Conservation (phyloP, 2,113 vertebrate genomes). For the Notarius lentiginosus region DNA sequence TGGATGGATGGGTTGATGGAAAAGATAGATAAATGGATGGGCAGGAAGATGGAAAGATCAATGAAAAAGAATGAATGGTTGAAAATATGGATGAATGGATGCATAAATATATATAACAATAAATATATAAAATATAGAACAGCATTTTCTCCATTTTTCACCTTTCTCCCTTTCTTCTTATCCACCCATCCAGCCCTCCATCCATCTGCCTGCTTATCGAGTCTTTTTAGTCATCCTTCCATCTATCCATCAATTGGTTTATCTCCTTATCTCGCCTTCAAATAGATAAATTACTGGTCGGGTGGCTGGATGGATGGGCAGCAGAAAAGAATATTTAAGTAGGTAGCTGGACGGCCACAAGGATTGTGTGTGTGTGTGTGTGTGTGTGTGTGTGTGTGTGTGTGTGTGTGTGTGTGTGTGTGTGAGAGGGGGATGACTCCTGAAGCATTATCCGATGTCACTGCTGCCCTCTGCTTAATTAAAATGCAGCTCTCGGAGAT, state of each 20-base stretch:
- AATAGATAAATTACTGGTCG: neutral
- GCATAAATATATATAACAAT: neutral
- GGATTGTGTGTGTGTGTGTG: no score
- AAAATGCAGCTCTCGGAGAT: neutral
- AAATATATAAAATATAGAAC: no score
- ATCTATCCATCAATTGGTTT: neutral
- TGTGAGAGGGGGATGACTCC: neutral
- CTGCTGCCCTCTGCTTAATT: conserved; percentile 8
- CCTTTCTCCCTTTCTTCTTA: neutral
- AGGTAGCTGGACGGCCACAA: neutral
- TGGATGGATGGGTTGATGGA: no score
- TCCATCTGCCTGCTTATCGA: neutral
- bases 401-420: neutral
- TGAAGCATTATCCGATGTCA: neutral
- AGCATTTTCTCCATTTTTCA: neutral
- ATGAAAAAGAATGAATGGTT: neutral
- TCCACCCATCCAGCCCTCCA: neutral
- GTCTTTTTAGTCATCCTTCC: neutral
- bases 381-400: neutral
- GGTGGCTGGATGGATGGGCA: neutral
- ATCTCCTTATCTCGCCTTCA: neutral
- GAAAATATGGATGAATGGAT: neutral
- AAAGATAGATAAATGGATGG: no score
- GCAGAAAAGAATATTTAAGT: neutral
- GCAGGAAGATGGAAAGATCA: neutral